A percentile compares a stretch with the other conserved stretches of the same genome.
phyloP scores from a whole-genome alignment of 2,113 vertebrate genomes.

The Arizona elegans region DNA sequence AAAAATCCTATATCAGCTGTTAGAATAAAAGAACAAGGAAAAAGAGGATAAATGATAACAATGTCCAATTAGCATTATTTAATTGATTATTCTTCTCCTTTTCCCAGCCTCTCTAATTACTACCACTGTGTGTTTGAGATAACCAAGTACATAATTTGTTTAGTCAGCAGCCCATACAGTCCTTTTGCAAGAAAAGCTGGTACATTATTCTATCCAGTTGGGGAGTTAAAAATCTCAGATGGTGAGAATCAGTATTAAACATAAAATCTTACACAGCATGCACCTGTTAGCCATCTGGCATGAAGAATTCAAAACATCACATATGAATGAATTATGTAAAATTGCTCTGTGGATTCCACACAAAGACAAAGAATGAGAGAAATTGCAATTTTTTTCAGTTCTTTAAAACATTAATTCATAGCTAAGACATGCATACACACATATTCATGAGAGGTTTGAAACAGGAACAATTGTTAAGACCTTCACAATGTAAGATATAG shows the following conservation, averaged over 20 bases:
- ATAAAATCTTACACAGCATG: background rate
- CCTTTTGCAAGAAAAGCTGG: conserved; percentile 1
- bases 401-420: background rate
- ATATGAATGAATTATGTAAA: conserved; percentile 19
- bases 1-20: conserved; percentile 43
- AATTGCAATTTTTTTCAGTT: background rate
- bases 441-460: background rate
- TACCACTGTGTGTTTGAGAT: conserved; percentile 40
- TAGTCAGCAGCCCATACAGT: conserved; percentile 28
- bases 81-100: conserved; percentile 18
- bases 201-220: conserved; percentile 4
- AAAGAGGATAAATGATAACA: conserved; percentile 24
- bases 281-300: conserved; percentile 14
- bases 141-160: conserved; percentile 38
- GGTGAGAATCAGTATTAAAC: conserved; percentile 6
- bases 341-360: background rate
- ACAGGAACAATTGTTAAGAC: background rate
- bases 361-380: background rate
- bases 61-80: conserved; percentile 39
- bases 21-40: conserved; percentile 6
- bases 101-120: conserved; percentile 26
- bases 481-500: background rate
- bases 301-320: conserved; percentile 15
- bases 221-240: background rate
- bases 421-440: background rate